Evolutionary conservation across 2,113 vertebrate species (phyloP), one percentile per base, ranked within the genome.

Genomic region (Alethe diademata): DNA sequence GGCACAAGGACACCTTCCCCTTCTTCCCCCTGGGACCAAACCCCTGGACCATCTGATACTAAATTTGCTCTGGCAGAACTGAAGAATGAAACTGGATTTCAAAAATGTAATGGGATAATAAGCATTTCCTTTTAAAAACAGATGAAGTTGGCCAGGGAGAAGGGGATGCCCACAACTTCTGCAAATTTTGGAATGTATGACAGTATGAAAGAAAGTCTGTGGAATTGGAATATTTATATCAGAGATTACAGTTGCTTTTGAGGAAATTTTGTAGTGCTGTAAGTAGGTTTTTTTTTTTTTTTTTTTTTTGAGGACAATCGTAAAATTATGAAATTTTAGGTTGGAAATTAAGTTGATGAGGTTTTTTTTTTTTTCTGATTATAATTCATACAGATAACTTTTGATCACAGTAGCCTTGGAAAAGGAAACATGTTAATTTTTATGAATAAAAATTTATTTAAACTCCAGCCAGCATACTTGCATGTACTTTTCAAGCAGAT

Each of bases 1-100:
- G 90, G 74, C 92, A 75, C 50, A 73, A 85, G 60, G 91, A 56
- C 43, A 81, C 19, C 51, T 89, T 79, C 76, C 61, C 70, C 81
- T 80, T 29, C 29, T 64, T 67, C 47, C 70, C 66, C 1, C 18
- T 53, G 92, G 96, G 96, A 97, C 96, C 96, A 97, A 96, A 89
- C 56, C 86, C 88, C 65, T 91, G 93, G 90, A 96, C 72, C 79
- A 76, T 76, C 91, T 1, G 2, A 31, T 10, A 75, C 56, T 48
- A 56, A 61, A 86, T 45, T 35, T 90, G 67, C 81, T 93, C 65
- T 89, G 88, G 75, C 85, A 93, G 67, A 78, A 72, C 3, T 67
- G 84, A 94, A 88, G 90, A 97, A 97, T 96, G 96, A 96, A 97
- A 86, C 64, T 0, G 8, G 19, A 67, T 95, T 92, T 85, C 70